Evolutionary conservation across 2,797 vertebrate genomes (phyloP).

Genomic region (Lagodon rhomboides): DNA sequence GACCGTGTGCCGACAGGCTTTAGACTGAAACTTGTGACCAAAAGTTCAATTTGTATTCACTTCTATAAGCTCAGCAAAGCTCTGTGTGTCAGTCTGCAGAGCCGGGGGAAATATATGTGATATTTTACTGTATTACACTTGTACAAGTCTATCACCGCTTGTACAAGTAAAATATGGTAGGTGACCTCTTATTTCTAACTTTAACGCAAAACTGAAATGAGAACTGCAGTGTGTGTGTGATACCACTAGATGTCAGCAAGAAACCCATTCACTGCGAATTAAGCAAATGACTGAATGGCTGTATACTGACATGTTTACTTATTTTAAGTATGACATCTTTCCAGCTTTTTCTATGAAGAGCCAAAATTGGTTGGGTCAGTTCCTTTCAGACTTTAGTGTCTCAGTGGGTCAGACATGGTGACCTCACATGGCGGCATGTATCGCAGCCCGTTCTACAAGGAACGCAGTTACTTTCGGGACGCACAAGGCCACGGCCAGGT

Average conservation of each 20-base stretch:
- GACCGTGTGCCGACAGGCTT: background rate
- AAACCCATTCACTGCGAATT: background rate
- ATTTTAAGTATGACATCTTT: background rate
- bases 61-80: background rate
- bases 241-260: constrained; percentile 39
- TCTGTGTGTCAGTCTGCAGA: background rate
- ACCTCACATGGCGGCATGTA: too few relatives aligned
- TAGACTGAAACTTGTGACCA: background rate
- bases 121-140: background rate
- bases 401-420: too few relatives aligned
- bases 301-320: background rate
- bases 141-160: too few relatives aligned
- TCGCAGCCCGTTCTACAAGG: too few relatives aligned
- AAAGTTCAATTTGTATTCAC: background rate
- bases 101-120: background rate
- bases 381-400: too few relatives aligned
- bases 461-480: too few relatives aligned
- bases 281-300: background rate
- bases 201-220: too few relatives aligned
- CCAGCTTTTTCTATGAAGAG: background rate
- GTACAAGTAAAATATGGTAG: too few relatives aligned
- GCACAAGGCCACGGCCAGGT: too few relatives aligned
- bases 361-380: too few relatives aligned
- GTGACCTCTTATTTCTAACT: too few relatives aligned
- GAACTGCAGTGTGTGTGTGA: background rate